phyloP scores from a whole-genome alignment of 2,797 vertebrate species.

The Rhinella marina region DNA sequence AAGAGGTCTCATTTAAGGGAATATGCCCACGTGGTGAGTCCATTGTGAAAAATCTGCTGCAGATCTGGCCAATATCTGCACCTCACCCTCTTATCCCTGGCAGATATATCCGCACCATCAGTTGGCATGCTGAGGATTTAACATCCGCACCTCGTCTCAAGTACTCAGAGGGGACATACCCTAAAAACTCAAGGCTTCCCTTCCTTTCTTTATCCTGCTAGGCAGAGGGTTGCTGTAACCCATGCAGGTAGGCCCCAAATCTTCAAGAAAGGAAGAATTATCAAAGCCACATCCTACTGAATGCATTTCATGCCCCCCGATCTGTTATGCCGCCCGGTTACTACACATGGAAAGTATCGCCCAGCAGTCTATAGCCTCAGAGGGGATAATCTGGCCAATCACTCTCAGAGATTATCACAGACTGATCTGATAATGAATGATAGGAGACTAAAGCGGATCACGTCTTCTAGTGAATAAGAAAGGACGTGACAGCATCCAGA shows the following conservation, averaged over 20 bases:
- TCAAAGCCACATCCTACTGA: no score
- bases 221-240: background rate
- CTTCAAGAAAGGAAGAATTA: background rate
- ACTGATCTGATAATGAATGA: constrained; percentile 44
- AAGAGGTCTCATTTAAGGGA: no score
- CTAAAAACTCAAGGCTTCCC: no score
- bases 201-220: background rate
- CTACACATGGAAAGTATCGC: constrained; percentile 28
- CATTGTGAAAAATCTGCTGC: no score
- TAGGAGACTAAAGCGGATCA: constrained; percentile 39
- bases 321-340: background rate
- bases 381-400: constrained; percentile 49
- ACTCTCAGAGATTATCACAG: constrained; percentile 40
- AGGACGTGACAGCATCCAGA: background rate
- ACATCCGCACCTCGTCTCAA: no score
- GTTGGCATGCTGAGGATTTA: no score
- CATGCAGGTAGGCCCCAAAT: background rate
- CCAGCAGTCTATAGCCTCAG: constrained; percentile 15
- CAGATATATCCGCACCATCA: no score
- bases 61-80: no score
- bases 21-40: no score
- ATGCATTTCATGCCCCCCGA: background rate
- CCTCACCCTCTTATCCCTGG: no score
- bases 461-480: background rate
- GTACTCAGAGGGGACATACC: no score